Percentiles rank a stretch among this genome's conserved stretches.
phyloP scores from a whole-genome alignment of 2,113 vertebrate species.

The Tapirus terrestris region DNA sequence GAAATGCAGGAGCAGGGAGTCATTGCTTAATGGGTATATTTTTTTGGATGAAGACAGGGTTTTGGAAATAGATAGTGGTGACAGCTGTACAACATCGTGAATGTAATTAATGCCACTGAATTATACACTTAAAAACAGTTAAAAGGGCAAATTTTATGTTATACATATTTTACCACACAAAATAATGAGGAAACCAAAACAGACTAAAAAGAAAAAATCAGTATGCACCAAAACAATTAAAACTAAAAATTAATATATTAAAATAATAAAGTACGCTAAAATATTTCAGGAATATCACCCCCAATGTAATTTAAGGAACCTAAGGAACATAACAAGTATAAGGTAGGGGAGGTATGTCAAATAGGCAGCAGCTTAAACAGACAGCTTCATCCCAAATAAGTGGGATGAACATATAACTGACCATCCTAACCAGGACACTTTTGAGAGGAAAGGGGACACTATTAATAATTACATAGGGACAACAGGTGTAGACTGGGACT shows the following conservation, averaged over 20 bases:
- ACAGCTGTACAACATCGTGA: background rate
- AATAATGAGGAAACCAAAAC: conserved; percentile 13
- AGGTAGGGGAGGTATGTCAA: background rate
- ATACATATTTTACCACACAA: conserved; percentile 6
- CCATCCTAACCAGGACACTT: background rate
- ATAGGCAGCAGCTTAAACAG: background rate
- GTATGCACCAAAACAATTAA: background rate
- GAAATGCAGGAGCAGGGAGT: background rate
- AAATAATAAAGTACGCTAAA: background rate
- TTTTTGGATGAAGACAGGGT: background rate
- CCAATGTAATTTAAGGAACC: background rate
- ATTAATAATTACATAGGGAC: conserved; percentile 40
- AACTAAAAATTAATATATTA: background rate
- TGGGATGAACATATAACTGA: background rate
- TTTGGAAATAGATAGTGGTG: background rate
- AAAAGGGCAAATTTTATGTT: background rate
- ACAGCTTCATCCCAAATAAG: background rate
- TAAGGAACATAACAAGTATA: background rate
- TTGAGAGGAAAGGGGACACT: background rate
- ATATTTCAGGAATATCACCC: background rate
- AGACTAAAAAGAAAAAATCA: background rate
- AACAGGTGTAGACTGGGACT: background rate
- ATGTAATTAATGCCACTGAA: background rate
- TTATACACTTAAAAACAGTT: background rate
- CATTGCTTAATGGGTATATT: background rate